Evolutionary conservation across 2,888 invertebrate species (phyloP).

Genomic region (Phortica magna): DNA sequence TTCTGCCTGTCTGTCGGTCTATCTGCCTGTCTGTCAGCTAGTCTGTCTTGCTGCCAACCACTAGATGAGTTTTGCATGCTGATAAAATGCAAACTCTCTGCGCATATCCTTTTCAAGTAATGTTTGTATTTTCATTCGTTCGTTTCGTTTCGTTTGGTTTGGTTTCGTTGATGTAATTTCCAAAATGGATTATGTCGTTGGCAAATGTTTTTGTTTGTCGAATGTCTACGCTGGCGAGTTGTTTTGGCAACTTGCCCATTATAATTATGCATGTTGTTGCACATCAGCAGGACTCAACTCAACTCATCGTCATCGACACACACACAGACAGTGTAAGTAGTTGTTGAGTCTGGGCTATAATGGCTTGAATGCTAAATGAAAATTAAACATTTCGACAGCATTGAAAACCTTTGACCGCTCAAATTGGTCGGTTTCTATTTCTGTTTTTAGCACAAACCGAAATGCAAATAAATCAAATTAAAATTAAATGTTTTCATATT

Average conservation of each 20-base stretch:
- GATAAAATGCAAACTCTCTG: background rate
- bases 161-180: constrained; percentile 54
- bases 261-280: constrained; percentile 24
- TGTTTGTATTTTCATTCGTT: background rate
- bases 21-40: too few species aligned
- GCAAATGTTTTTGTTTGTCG: constrained; percentile 28
- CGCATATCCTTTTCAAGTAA: background rate
- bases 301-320: background rate
- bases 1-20: too few species aligned
- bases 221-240: background rate
- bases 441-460: background rate
- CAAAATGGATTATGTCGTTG: constrained; percentile 54
- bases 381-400: background rate
- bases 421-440: background rate
- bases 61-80: too few species aligned
- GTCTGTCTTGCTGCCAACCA: too few species aligned
- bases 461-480: constrained; percentile 29
- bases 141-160: constrained; percentile 29
- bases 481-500: constrained; percentile 27
- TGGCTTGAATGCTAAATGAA: background rate
- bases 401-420: background rate
- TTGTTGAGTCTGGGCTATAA: background rate
- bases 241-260: constrained; percentile 29
- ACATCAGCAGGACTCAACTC: background rate
- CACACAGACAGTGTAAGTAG: background rate